Conservation (phyloP, 2,888 invertebrate genomes). For the Autographa gamma region DNA sequence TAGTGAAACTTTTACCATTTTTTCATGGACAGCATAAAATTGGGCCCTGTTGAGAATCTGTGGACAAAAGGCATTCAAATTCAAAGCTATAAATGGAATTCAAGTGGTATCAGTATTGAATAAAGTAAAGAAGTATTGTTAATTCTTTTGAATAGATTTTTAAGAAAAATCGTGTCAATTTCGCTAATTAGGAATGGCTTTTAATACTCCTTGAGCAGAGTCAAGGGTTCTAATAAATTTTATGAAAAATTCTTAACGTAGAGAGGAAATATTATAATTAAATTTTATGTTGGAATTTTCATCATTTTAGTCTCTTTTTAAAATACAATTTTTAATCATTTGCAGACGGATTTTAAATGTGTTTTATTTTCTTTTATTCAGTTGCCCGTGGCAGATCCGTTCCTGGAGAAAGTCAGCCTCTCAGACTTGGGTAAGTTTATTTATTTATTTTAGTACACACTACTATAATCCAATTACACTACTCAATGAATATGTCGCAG, state of each 20-base stretch:
- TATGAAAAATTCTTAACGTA: too few species aligned
- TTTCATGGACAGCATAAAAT: not conserved
- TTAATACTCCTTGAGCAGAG: not conserved
- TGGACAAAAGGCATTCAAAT: not conserved
- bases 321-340: not conserved
- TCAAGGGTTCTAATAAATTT: not conserved
- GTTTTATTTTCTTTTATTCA: constrained; percentile 85
- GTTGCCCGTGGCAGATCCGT: constrained; percentile 97
- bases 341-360: not conserved
- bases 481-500: too few species aligned
- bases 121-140: not conserved
- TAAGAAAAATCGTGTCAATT: not conserved
- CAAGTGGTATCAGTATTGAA: not conserved
- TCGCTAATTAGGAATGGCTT: not conserved
- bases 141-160: not conserved
- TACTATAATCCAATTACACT: too few species aligned
- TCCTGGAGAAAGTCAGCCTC: constrained; percentile 93
- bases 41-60: not conserved
- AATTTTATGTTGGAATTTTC: too few species aligned
- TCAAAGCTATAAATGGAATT: not conserved
- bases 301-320: not conserved
- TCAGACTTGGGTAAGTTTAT: constrained; percentile 81
- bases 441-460: not conserved
- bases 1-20: constrained; percentile 12
- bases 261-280: too few species aligned